Percentiles rank a stretch among this genome's conserved stretches.
Conservation (phyloP, 2,797 vertebrate species). For the Lagodon rhomboides region DNA sequence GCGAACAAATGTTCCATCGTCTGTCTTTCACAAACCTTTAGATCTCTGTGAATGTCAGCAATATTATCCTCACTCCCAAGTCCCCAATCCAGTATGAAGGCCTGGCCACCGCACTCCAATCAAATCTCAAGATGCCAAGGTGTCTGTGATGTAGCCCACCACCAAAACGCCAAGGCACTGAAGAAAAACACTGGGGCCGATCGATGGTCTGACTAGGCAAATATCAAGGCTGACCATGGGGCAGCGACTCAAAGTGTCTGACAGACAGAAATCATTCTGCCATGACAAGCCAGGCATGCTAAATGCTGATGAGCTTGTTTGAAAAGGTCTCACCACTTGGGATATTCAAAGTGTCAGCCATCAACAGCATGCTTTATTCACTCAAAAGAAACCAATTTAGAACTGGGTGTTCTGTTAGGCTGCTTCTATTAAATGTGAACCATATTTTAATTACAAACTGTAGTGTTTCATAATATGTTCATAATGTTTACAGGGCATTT, state of each 20-base stretch:
- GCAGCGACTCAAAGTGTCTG: conserved; percentile 75
- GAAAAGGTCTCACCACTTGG: conserved; percentile 84
- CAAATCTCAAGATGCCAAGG: conserved; percentile 74
- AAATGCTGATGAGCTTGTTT: conserved; percentile 82
- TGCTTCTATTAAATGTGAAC: conserved; percentile 27
- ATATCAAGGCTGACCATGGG: conserved; percentile 80
- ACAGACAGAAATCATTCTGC: conserved; percentile 78
- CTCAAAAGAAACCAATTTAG: conserved; percentile 17
- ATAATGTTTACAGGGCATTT: neutral
- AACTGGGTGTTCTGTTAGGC: conserved; percentile 5
- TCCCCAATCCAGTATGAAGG: conserved; percentile 56
- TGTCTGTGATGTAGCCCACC: conserved; percentile 57
- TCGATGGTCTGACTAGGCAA: conserved; percentile 80
- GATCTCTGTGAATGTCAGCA: conserved; percentile 84
- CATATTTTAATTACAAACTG: conserved; percentile 1
- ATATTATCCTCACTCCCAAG: conserved; percentile 64
- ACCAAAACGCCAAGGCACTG: conserved; percentile 66
- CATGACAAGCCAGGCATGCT: conserved; percentile 69
- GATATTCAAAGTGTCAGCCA: conserved; percentile 72
- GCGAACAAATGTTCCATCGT: conserved; percentile 84
- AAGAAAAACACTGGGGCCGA: conserved; percentile 73
- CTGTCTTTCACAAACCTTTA: conserved; percentile 80
- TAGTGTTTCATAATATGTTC: neutral
- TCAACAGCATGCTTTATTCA: conserved; percentile 65
- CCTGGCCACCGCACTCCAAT: conserved; percentile 52